phyloP scores from a whole-genome alignment of 2,888 invertebrate genomes.

The Drosophila birchii region DNA sequence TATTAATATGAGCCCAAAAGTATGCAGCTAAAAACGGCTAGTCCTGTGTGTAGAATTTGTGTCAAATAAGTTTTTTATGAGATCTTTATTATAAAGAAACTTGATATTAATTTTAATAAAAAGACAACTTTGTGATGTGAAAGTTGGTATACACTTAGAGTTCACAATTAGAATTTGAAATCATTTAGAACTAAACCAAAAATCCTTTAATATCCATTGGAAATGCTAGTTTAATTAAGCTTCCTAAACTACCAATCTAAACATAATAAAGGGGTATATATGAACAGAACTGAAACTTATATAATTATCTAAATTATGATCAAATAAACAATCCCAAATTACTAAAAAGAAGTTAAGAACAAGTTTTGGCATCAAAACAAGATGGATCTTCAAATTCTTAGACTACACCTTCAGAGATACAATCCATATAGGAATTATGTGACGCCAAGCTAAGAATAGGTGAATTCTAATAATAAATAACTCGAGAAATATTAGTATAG shows the following conservation, averaged over 20 bases:
- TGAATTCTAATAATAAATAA: background rate
- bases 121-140: background rate
- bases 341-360: background rate
- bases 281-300: background rate
- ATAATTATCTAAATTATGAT: too few relatives aligned
- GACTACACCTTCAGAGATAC: too few relatives aligned
- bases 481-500: background rate
- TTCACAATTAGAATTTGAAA: background rate
- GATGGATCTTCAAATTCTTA: too few relatives aligned
- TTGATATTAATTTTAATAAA: background rate
- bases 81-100: background rate
- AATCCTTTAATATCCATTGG: too few relatives aligned
- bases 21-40: background rate
- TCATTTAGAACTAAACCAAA: background rate
- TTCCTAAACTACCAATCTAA: too few relatives aligned
- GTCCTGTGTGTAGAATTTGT: background rate
- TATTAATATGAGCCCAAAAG: conserved; percentile 5
- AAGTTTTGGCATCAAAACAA: too few relatives aligned
- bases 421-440: background rate
- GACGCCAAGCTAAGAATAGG: too few relatives aligned
- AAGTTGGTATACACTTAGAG: too few relatives aligned
- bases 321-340: too few relatives aligned
- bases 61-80: background rate
- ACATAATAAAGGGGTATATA: too few relatives aligned
- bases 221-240: too few relatives aligned